A percentile compares a stretch with the other conserved stretches of the same genome.
Conservation (phyloP, 2,113 vertebrate genomes). For the Naja naja region DNA sequence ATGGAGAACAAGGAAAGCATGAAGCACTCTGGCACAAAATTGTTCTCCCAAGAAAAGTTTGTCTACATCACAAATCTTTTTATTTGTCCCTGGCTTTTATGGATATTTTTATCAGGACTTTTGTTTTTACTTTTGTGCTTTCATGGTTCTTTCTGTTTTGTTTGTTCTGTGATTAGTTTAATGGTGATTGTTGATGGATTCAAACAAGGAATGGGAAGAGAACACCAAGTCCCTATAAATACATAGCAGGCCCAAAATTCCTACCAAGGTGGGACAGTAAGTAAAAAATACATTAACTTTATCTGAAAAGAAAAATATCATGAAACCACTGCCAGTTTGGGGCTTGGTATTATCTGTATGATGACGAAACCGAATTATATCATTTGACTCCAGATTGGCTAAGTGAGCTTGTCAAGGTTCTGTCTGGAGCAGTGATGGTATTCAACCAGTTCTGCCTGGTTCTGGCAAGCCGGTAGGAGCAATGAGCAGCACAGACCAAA, state of each 20-base stretch:
- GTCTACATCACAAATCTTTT: background rate
- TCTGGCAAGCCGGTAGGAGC: too few relatives aligned
- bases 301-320: background rate
- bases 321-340: background rate
- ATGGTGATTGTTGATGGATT: background rate
- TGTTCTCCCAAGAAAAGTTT: background rate
- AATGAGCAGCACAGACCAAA: too few relatives aligned
- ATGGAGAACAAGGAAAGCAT: background rate
- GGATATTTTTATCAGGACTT: background rate
- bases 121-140: background rate
- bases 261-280: background rate
- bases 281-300: background rate
- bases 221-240: background rate
- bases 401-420: background rate
- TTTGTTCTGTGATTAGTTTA: background rate
- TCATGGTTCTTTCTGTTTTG: background rate
- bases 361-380: background rate
- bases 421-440: too few relatives aligned
- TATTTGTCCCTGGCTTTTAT: background rate
- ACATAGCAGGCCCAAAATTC: background rate
- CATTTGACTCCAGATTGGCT: background rate
- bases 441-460: too few relatives aligned
- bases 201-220: background rate
- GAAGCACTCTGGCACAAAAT: background rate
- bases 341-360: background rate